Base-by-base conservation (phyloP, 2,888 invertebrate species). In the Oligia latruncula region DNA sequence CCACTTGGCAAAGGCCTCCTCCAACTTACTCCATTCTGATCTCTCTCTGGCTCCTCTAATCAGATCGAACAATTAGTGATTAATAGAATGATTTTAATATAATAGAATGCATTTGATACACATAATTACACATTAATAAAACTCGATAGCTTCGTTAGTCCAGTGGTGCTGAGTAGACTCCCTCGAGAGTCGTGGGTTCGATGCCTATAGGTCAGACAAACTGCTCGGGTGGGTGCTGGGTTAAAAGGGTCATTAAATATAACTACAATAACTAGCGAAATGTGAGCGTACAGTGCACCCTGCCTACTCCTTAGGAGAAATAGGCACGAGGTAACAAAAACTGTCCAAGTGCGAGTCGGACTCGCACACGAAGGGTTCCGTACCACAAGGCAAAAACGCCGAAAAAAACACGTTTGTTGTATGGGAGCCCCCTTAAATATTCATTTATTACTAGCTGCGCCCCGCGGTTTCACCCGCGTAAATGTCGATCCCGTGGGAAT, bases 21-120 rank as follows among this genome's bases (percentile, higher is more conserved):
- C 17, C 1, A 29, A 46, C 20, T 71, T 29, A 29, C 29, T 29
- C 29, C 29, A 29, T 29, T 29, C 29, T 29, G 29, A 29, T 29
- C 29, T 29, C 29, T 29, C 29, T 29, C 29, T 29, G 29, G 29
- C 29, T 29, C 29, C 29, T 40, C 5, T 68, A 17, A 80, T 40
- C 17, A 17, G 15, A n/a, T 68, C 46, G 35, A 8, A 8, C 40
- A 13, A 79, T 80, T n/a, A 49, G 20, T 79, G 2, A 49, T 77
- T 17, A 29, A 29, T 35, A 4, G 46, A 58, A 66, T 58, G 20
- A n/a, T 35, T 58, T n/a, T 17, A 17, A 40, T 60, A 6, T 23
- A 52, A 52, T 52, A 23, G 23, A 70, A 35, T 52, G 15, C 20
- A 71, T 35, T 71, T 35, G 2, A 71, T 5, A 52, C 15, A 77